These are phyloP conservation scores for Netelia inedita DNA, from an alignment of 2,888 invertebrate genomes.

Conservation along the genomic window DNA sequence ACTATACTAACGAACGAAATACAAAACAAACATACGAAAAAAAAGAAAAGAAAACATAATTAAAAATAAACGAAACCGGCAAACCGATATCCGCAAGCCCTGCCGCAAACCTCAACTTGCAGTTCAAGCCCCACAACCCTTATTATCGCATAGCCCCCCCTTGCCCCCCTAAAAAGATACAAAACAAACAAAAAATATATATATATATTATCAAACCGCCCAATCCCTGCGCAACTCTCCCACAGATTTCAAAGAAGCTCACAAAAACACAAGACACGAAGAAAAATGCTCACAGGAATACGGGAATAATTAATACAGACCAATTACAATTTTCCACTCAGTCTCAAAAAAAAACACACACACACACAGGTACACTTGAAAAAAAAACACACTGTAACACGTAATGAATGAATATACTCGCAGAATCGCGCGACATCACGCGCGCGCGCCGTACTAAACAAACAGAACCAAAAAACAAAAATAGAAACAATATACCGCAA, in stretches of 20 bases:
- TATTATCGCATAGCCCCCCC: slow-evolving; percentile 47
- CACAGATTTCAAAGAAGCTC: slow-evolving; percentile 67
- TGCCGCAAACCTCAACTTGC: slow-evolving; percentile 53
- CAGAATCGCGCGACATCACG: slow-evolving; percentile 71
- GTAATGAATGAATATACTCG: slow-evolving; percentile 51
- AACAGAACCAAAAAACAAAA: slow-evolving; percentile 24
- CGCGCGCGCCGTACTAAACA: slow-evolving; percentile 53
- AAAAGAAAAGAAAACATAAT: slow-evolving; percentile 36
- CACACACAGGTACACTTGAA: slow-evolving; percentile 32
- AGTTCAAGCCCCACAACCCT: slow-evolving; percentile 44
- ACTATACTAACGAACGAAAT: slow-evolving; percentile 66
- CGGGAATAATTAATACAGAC: slow-evolving; percentile 67
- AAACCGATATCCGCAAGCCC: slow-evolving; percentile 47
- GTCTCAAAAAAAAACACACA: slow-evolving; percentile 56
- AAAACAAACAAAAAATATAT: slow-evolving; percentile 46
- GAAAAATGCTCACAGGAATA: slow-evolving; percentile 69
- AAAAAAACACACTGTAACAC: not conserved
- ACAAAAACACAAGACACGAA: slow-evolving; percentile 64
- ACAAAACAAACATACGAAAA: slow-evolving; percentile 26
- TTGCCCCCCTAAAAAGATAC: slow-evolving; percentile 40
- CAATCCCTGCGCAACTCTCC: slow-evolving; percentile 66
- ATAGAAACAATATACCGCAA: slow-evolving; percentile 66
- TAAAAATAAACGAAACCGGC: slow-evolving; percentile 52
- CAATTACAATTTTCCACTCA: slow-evolving; percentile 61
- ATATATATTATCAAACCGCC: slow-evolving; percentile 55